Evolutionary conservation across 2,888 invertebrate genomes (phyloP).

Genomic region (Phalangium opilio): DNA sequence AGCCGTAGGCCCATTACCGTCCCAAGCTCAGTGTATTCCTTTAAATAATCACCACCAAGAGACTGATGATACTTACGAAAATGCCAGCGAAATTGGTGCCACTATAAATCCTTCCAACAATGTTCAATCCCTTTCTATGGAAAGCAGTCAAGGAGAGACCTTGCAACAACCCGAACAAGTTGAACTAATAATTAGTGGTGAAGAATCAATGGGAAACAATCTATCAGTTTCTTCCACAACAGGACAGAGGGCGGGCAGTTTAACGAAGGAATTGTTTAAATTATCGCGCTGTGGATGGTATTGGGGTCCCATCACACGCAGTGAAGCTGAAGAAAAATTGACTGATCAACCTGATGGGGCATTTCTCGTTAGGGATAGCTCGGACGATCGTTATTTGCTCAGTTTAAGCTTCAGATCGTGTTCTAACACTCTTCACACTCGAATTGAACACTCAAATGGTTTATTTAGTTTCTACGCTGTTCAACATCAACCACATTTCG

Average conservation of each 20-base stretch:
- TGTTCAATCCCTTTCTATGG: not conserved
- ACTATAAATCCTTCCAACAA: not conserved
- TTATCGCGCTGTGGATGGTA: slow-evolving; percentile 49
- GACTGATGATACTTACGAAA: not conserved
- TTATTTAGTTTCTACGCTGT: slow-evolving; percentile 38
- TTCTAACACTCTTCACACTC: slow-evolving; percentile 52
- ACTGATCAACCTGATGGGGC: slow-evolving; percentile 54
- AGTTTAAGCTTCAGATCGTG: slow-evolving; percentile 53
- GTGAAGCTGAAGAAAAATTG: slow-evolving; percentile 53
- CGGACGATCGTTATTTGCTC: slow-evolving; percentile 50
- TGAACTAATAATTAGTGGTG: no score
- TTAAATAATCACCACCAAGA: no score
- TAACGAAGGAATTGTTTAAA: slow-evolving; percentile 35
- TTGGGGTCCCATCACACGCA: slow-evolving; percentile 59
- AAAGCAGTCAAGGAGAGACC: no score
- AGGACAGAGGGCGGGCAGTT: slow-evolving; percentile 22
- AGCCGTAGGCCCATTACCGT: slow-evolving; percentile 9
- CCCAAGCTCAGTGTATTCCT: slow-evolving; percentile 5
- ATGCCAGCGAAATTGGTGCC: not conserved
- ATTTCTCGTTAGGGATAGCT: slow-evolving; percentile 61
- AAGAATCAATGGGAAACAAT: no score
- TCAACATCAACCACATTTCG: slow-evolving; percentile 18
- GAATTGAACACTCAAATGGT: slow-evolving; percentile 54
- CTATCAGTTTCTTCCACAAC: no score
- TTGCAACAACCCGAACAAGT: no score